Evolutionary conservation across 2,113 vertebrate genomes (phyloP), one percentile per base, ranked within the genome.

Genomic region (Monopterus albus): DNA sequence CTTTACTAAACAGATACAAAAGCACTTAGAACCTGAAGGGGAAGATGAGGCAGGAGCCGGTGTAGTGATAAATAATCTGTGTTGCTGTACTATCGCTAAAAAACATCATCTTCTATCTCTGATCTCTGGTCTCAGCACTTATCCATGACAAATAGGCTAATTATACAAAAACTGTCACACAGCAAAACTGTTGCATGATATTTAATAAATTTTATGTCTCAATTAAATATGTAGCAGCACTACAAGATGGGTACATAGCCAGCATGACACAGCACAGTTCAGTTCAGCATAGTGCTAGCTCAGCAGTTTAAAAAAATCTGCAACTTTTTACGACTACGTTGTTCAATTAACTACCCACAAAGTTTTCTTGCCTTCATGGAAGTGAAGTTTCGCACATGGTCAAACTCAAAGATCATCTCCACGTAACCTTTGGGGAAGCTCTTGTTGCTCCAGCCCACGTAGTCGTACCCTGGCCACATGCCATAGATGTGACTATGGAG

Each of bases 391-490:
- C 96, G 89, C 77, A 98, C 88, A 42, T 93, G 95, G 88, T 99
- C 97, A 0, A 99, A 99, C 59, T 98, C 95, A 3, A 99, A 98
- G 79, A 93, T 94, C 77, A 96, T 96, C 92, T 99, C 97, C 42
- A 98, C 93, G 0, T 94, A 96, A 72, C 95, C 95, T 0, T 90
- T 90, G 1, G 92, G 52, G 0, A 94, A 94, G 58, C 94, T 99
- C 78, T 94, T 95, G 0, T 98, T 99, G 81, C 88, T 93, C 98
- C 98, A 99, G 62, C 98, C 98, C 39, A 99, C 94, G 0, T 98
- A 99, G 92, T 99, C 98, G 0, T 99, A 99, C 18, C 98, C 98
- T 0, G 96, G 96, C 96, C 97, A 97, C 73, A 95, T 93, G 0
- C 95, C 90, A 79, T 97, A 97, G 47, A 96, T 93, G 0, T 96